These are phyloP conservation scores for Zootermopsis nevadensis DNA, from an alignment of 2,888 invertebrate species.

Conservation along the genomic window DNA sequence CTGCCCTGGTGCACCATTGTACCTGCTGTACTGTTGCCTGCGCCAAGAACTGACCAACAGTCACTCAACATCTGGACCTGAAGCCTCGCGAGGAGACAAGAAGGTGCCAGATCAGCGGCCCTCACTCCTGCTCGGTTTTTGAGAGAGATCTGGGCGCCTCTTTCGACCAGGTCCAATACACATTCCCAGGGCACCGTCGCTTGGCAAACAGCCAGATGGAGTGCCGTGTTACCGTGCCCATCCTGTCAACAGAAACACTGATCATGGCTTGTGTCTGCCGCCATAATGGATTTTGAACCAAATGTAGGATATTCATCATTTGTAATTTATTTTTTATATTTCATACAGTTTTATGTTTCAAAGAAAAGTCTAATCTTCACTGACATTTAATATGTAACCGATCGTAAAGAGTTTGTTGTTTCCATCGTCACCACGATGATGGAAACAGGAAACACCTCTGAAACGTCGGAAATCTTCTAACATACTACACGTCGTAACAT, in stretches of 20 bases:
- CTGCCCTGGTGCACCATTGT: background rate
- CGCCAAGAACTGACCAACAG: conserved; percentile 58
- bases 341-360: too few relatives aligned
- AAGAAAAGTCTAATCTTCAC: too few relatives aligned
- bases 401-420: too few relatives aligned
- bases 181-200: conserved; percentile 68
- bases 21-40: conserved; percentile 14
- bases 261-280: too few relatives aligned
- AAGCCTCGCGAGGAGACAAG: conserved; percentile 62
- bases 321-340: too few relatives aligned
- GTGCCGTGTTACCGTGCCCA: conserved; percentile 68
- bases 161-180: conserved; percentile 65
- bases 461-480: too few relatives aligned
- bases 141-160: conserved; percentile 64
- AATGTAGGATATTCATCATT: too few relatives aligned
- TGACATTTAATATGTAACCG: too few relatives aligned
- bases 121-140: conserved; percentile 65
- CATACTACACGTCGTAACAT: too few relatives aligned
- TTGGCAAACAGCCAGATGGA: conserved; percentile 69
- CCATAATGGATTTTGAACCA: too few relatives aligned
- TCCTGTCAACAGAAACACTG: conserved; percentile 58
- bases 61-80: conserved; percentile 66
- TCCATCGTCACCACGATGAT: too few relatives aligned
- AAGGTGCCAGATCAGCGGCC: conserved; percentile 66
- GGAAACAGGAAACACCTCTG: too few relatives aligned